These are phyloP conservation scores for Pelmatolapia mariae DNA, from an alignment of 2,113 vertebrate genomes.

Conservation along the genomic window DNA sequence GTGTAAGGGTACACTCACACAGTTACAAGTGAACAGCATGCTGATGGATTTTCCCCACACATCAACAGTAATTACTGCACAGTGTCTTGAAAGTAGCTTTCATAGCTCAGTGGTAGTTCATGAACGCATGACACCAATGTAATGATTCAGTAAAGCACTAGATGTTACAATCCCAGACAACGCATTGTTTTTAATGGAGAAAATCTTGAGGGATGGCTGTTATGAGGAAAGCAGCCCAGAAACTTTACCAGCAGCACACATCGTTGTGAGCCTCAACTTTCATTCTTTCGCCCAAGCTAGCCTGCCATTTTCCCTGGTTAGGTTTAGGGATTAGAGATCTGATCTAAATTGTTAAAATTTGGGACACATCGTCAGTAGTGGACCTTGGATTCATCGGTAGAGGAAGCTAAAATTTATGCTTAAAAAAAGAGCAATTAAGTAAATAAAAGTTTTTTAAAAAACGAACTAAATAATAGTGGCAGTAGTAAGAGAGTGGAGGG, in stretches of 20 bases:
- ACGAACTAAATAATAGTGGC: background rate
- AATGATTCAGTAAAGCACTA: background rate
- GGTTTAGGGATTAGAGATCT: background rate
- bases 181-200: background rate
- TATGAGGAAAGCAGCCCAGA: background rate
- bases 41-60: background rate
- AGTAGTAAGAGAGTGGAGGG: background rate
- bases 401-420: background rate
- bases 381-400: background rate
- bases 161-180: background rate
- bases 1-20: background rate
- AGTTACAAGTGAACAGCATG: background rate
- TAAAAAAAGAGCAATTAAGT: background rate
- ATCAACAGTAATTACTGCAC: background rate
- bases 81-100: background rate
- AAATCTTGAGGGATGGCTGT: background rate
- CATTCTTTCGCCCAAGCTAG: background rate
- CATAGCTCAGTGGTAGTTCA: background rate
- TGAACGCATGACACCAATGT: background rate
- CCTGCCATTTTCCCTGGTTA: background rate
- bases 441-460: background rate
- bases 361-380: background rate
- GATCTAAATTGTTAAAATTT: background rate
- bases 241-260: background rate
- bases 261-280: background rate